phyloP scores from a whole-genome alignment of 2,797 vertebrate species.

The Brotula barbata region DNA sequence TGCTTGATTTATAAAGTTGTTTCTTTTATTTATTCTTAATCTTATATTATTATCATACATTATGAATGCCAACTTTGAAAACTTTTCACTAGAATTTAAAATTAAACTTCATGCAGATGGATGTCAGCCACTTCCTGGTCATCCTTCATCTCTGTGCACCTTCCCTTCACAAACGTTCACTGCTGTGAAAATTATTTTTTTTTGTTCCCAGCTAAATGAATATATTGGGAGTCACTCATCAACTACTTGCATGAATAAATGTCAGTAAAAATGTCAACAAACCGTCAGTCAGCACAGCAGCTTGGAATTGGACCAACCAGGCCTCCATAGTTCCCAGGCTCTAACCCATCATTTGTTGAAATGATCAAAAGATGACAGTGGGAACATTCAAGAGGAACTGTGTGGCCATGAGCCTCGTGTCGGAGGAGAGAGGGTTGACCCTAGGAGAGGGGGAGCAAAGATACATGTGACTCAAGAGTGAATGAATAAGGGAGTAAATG shows the following conservation, averaged over 20 bases:
- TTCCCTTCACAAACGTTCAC: constrained; percentile 28
- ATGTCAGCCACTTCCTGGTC: neutral
- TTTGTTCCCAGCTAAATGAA: constrained; percentile 52
- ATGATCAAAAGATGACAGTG: constrained; percentile 44
- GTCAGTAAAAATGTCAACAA: constrained; percentile 38
- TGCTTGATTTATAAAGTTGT: too few species aligned
- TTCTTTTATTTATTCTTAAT: constrained; percentile 27
- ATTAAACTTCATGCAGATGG: constrained; percentile 3
- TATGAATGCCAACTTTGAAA: too few species aligned
- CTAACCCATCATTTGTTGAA: constrained; percentile 28
- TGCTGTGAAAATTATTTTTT: constrained; percentile 50
- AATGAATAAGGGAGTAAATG: too few species aligned
- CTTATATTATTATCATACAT: constrained; percentile 20
- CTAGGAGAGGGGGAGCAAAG: constrained; percentile 9
- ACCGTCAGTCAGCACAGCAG: constrained; percentile 37
- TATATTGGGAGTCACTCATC: constrained; percentile 48
- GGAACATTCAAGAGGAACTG: constrained; percentile 27
- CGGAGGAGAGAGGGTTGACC: constrained; percentile 24
- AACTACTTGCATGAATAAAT: constrained; percentile 42
- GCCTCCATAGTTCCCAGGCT: constrained; percentile 16
- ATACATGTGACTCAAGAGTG: neutral
- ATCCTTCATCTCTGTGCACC: neutral
- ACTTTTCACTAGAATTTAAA: too few species aligned
- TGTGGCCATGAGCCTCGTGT: constrained; percentile 32
- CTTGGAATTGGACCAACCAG: constrained; percentile 35